A percentile compares a stretch with the other conserved stretches of the same genome.
Evolutionary conservation across 1,140 invertebrate genomes (phyloP).

Genomic region (Sinella curviseta): DNA sequence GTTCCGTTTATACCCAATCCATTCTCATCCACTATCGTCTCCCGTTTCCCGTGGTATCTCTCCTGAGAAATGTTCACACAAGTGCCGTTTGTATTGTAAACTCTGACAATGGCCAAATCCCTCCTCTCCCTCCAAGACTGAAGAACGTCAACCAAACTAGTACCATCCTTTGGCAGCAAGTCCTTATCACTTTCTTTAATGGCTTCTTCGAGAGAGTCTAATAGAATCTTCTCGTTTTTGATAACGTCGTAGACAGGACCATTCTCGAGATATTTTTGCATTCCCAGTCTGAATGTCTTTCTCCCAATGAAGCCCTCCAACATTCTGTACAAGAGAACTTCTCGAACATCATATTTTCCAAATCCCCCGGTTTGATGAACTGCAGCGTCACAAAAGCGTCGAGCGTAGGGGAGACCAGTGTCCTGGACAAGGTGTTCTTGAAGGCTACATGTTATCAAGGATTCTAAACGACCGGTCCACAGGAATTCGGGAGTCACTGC

Average conservation of each 20-base stretch:
- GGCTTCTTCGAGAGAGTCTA: not conserved
- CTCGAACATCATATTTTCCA: not conserved
- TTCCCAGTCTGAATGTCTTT: not conserved
- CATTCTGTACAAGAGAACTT: not conserved
- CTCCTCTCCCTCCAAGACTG: not conserved
- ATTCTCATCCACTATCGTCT: not conserved
- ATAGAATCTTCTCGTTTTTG: not conserved
- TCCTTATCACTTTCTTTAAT: not conserved
- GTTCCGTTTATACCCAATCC: not conserved
- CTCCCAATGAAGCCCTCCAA: not conserved
- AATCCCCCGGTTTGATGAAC: not conserved
- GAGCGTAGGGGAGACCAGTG: not conserved
- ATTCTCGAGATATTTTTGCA: not conserved
- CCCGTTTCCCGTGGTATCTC: not conserved
- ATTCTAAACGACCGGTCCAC: not conserved
- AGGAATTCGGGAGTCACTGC: not conserved
- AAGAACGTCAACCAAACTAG: not conserved
- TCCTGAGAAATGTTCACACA: slow-evolving; percentile 1
- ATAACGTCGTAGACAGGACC: not conserved
- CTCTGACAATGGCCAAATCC: not conserved
- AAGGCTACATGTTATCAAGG: not conserved
- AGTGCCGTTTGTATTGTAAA: not conserved
- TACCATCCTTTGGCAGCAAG: not conserved
- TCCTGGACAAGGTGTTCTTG: not conserved
- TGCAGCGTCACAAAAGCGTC: not conserved